Conservation (phyloP, 2,797 vertebrate genomes). For the Fratercula arctica region DNA sequence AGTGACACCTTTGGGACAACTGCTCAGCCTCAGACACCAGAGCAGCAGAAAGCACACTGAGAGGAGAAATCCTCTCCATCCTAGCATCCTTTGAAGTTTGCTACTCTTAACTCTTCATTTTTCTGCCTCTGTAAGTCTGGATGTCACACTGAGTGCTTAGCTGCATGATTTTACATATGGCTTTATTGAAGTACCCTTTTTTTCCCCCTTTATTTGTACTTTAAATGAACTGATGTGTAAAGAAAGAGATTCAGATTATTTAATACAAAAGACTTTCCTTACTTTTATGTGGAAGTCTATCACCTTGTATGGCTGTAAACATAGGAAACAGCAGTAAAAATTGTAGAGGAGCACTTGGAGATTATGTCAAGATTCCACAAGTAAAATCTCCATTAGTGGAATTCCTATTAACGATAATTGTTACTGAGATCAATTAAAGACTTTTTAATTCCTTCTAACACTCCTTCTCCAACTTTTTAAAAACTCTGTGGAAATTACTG, state of each 20-base stretch:
- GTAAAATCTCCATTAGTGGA: neutral
- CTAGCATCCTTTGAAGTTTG: neutral
- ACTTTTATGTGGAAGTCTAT: neutral
- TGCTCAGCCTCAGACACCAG: neutral
- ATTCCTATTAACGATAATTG: neutral
- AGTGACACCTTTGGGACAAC: neutral
- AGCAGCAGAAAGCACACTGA: neutral
- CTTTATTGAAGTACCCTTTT: accelerated
- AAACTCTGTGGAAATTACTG: neutral
- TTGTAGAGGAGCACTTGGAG: neutral
- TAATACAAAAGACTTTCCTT: neutral
- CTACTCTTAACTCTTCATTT: neutral
- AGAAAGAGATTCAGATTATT: neutral
- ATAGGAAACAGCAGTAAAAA: neutral
- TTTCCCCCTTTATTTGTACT: no score
- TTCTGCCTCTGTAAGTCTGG: neutral
- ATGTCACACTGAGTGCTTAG: neutral
- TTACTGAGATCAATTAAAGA: neutral
- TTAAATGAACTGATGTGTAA: neutral
- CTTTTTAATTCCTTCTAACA: neutral
- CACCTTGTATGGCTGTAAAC: neutral
- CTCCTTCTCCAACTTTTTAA: neutral
- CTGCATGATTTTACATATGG: neutral
- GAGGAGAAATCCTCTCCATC: neutral
- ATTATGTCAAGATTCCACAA: neutral